These are phyloP conservation scores for Takifugu rubripes DNA, from an alignment of 2,797 vertebrate genomes.

Conservation along the genomic window DNA sequence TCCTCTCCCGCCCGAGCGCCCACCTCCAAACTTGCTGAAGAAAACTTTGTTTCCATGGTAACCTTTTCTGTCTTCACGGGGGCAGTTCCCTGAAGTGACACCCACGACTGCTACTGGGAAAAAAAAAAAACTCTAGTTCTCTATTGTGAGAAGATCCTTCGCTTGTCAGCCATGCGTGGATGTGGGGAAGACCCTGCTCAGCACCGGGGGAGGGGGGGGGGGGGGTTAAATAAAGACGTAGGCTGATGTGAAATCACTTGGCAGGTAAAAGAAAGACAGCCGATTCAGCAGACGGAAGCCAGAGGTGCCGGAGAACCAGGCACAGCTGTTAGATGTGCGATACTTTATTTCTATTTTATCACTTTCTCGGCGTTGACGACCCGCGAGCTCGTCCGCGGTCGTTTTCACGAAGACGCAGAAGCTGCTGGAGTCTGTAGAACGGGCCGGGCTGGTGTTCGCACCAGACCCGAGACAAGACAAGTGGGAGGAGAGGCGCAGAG, in stretches of 20 bases:
- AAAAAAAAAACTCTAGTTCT: too few species aligned
- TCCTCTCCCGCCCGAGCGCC: too few species aligned
- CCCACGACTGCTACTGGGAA: too few species aligned
- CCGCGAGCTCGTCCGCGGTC: background rate
- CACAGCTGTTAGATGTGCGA: background rate
- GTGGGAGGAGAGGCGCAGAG: constrained; percentile 21
- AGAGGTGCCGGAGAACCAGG: constrained; percentile 3
- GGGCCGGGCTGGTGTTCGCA: constrained; percentile 18
- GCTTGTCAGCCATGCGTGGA: too few species aligned
- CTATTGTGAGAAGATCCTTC: too few species aligned
- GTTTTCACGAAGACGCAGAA: constrained; percentile 7
- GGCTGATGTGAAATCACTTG: constrained; percentile 63
- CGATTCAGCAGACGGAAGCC: constrained; percentile 1
- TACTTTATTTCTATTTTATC: background rate
- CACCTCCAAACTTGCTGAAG: too few species aligned
- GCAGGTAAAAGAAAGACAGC: constrained; percentile 2
- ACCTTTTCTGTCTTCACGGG: too few species aligned
- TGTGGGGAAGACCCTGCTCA: constrained; percentile 21
- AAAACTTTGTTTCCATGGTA: too few species aligned
- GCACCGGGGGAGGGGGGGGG: constrained; percentile 51
- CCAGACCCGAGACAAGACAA: constrained; percentile 36
- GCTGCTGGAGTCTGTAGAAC: constrained; percentile 12
- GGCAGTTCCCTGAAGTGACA: too few species aligned
- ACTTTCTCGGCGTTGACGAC: background rate
- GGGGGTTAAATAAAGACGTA: constrained; percentile 73